Evolutionary conservation across 2,797 vertebrate genomes (phyloP), one percentile per base, ranked within the genome.

Genomic region (Enteromius unitaeniatus): DNA sequence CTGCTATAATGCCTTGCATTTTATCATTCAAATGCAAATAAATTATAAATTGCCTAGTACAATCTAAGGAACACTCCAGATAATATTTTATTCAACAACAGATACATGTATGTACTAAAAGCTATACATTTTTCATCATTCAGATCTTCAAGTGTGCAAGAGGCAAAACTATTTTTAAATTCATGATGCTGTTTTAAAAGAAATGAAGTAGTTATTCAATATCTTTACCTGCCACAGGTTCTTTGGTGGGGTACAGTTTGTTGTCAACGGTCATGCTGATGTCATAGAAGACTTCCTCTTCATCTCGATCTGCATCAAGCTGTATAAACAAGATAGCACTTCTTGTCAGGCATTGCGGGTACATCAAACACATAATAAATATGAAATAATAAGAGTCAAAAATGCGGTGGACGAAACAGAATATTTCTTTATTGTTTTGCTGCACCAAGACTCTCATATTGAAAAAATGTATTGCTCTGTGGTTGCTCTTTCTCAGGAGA

Each of bases 231-330:
- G 95, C 95, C 60, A 93, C 91, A 6, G 94, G 92, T 69, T 98
- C 96, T 90, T 95, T 95, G 89, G 96, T 95, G 78, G 96, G 94
- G 92, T 97, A 98, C 21, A 99, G 88, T 90, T 97, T 99, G 94
- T 91, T 99, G 95, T 99, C 97, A 86, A 99, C 92, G 4, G 97
- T 97, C 79, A 93, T 86, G 78, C 97, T 96, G 94, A 99, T 99
- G 92, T 99, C 97, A 90, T 88, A 94, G 93, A 99, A 99, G 26
- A 99, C 96, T 81, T 99, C 97, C 87, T 99, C 97, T 86, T 99
- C 97, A 0, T 98, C 96, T 84, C 98, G 94, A 90, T 98, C 97
- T 0, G 98, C 97, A 4, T 99, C 98, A 90, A 99, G 92, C 98
- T 99, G 83, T 81, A 65, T 47, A 34, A 65, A 78, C 9, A n/a